These are phyloP conservation scores for Cynoglossus semilaevis DNA, from an alignment of 2,113 vertebrate genomes.

Conservation along the genomic window DNA sequence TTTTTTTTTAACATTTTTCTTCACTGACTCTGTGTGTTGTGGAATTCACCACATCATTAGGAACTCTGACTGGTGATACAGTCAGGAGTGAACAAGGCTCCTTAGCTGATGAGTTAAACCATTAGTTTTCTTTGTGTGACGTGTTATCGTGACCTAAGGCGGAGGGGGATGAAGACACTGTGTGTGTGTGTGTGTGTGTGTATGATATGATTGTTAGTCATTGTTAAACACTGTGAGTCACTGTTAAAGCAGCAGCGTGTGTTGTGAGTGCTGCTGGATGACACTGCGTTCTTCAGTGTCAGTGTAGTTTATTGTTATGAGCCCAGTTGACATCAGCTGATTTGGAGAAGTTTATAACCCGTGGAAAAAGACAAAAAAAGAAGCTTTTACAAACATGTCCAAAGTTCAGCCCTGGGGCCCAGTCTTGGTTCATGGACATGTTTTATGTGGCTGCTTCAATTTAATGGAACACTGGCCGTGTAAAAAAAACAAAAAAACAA, in stretches of 20 bases:
- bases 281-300: conserved; percentile 8
- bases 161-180: conserved; percentile 48
- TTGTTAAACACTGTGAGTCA: conserved; percentile 32
- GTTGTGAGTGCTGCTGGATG: conserved; percentile 4
- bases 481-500: no score
- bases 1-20: not conserved
- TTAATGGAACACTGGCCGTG: no score
- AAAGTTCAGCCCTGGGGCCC: no score
- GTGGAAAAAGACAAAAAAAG: not conserved
- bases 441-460: no score
- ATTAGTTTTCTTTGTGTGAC: conserved; percentile 26
- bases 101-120: conserved; percentile 26
- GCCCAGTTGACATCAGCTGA: conserved; percentile 11
- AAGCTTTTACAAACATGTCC: not conserved
- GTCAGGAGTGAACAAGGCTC: conserved; percentile 27
- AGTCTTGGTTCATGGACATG: no score
- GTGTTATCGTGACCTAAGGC: conserved; percentile 43
- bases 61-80: conserved; percentile 28
- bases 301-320: conserved; percentile 14
- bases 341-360: not conserved
- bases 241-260: conserved; percentile 25
- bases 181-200: conserved; percentile 6
- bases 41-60: conserved; percentile 31
- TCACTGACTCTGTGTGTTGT: conserved; percentile 5
- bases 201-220: conserved; percentile 53